Evolutionary conservation across 92 coral and sea anemone genomes (phyloP).

Genomic region (Parazoanthus atlanticus): DNA sequence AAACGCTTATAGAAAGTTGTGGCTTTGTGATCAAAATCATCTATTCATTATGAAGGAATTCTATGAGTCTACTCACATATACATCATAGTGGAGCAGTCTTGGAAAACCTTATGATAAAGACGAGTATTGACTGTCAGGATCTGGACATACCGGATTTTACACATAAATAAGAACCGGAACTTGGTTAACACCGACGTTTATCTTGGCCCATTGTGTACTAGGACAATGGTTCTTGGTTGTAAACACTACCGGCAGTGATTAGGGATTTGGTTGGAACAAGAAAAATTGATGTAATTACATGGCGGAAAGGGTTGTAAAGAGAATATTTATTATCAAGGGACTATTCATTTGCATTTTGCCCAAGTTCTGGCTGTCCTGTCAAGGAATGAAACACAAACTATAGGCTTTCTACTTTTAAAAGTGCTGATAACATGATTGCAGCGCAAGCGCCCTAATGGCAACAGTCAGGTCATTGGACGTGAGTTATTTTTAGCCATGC

Average conservation of each 20-base stretch:
- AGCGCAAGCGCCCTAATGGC: background rate
- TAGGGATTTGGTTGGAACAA: background rate
- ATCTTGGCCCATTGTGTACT: background rate
- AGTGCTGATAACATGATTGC: background rate
- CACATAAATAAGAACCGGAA: background rate
- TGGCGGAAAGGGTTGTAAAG: slow-evolving; percentile 19
- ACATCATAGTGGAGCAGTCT: background rate
- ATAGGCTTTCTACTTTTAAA: slow-evolving; percentile 2
- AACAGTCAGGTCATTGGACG: slow-evolving; percentile 3
- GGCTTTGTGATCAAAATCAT: background rate
- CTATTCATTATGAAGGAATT: too few species aligned
- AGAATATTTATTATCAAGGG: slow-evolving; percentile 29
- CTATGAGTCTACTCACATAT: background rate
- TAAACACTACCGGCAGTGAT: background rate
- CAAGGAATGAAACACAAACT: slow-evolving; percentile 17
- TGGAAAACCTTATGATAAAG: background rate
- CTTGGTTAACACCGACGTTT: background rate
- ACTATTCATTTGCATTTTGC: background rate
- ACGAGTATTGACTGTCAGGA: background rate
- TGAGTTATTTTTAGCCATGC: background rate
- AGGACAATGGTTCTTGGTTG: background rate
- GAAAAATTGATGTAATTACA: background rate
- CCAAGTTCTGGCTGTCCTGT: background rate
- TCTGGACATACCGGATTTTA: background rate
- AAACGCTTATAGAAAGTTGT: too few species aligned